Evolutionary conservation across 2,888 invertebrate species (phyloP).

Genomic region (Protodeltote pygarga): DNA sequence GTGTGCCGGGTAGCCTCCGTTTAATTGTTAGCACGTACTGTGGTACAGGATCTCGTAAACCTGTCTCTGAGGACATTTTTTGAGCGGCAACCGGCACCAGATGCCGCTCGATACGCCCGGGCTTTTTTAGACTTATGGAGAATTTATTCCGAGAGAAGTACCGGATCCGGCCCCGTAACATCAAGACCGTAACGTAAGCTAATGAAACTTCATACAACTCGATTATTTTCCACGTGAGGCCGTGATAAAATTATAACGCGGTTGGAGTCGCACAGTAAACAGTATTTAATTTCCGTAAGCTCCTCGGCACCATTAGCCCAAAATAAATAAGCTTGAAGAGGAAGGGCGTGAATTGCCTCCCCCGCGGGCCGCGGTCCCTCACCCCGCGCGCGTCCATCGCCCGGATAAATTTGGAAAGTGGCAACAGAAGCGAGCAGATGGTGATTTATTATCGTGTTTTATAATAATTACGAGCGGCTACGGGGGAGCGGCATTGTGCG

Average conservation of each 20-base stretch:
- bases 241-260: conserved; percentile 64
- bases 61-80: conserved; percentile 55
- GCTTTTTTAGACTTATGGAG: conserved; percentile 37
- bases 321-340: conserved; percentile 76
- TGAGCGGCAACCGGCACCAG: conserved; percentile 34
- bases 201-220: conserved; percentile 49
- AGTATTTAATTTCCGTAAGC: conserved; percentile 79
- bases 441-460: conserved; percentile 84
- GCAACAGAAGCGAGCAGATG: conserved; percentile 81
- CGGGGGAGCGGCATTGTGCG: conserved; percentile 68
- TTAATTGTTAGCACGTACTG: conserved; percentile 55
- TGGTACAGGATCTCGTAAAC: conserved; percentile 50
- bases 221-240: conserved; percentile 46
- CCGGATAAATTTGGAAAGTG: conserved; percentile 80
- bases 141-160: conserved; percentile 36
- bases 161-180: conserved; percentile 1
- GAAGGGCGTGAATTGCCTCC: conserved; percentile 72
- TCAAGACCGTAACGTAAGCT: conserved; percentile 21
- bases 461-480: conserved; percentile 78
- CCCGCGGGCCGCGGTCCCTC: conserved; percentile 34
- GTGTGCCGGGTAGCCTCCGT: conserved; percentile 41
- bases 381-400: conserved; percentile 42
- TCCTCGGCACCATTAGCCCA: conserved; percentile 73
- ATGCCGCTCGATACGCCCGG: conserved; percentile 40
- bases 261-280: conserved; percentile 63